Conservation (phyloP, 2,888 invertebrate species). For the Platycheirus albimanus region DNA sequence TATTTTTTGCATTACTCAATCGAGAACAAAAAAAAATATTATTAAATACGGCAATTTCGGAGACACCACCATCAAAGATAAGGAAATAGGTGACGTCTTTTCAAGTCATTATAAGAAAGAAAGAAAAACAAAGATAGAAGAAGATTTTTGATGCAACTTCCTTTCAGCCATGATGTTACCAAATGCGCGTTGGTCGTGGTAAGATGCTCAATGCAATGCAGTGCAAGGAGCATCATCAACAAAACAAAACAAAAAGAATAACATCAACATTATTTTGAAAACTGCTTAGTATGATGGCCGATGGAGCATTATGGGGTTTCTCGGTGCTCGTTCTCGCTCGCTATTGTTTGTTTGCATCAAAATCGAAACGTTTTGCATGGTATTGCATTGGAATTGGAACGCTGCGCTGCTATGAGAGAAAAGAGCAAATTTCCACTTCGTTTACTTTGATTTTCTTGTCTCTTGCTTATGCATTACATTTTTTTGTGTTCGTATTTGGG, state of each 20-base stretch:
- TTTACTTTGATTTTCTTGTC: slow-evolving; percentile 55
- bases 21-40: slow-evolving; percentile 15
- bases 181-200: slow-evolving; percentile 31
- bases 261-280: slow-evolving; percentile 19
- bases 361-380: not conserved
- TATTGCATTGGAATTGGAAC: slow-evolving; percentile 50
- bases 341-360: slow-evolving; percentile 27
- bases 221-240: slow-evolving; percentile 33
- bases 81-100: slow-evolving; percentile 27
- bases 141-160: slow-evolving; percentile 40
- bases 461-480: slow-evolving; percentile 7
- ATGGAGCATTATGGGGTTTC: slow-evolving; percentile 28
- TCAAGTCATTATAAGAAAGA: not conserved
- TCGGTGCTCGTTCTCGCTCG: not conserved
- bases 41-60: too few species aligned
- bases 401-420: slow-evolving; percentile 24
- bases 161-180: slow-evolving; percentile 2
- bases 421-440: slow-evolving; percentile 51
- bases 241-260: not conserved
- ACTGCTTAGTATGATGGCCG: too few species aligned
- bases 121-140: slow-evolving; percentile 7
- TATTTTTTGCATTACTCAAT: slow-evolving; percentile 46
- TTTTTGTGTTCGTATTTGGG: slow-evolving; percentile 14
- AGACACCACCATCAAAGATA: slow-evolving; percentile 8
- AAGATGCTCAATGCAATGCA: too few species aligned